These are phyloP conservation scores for Pelobates fuscus DNA, from an alignment of 2,113 vertebrate species.

Conservation along the genomic window DNA sequence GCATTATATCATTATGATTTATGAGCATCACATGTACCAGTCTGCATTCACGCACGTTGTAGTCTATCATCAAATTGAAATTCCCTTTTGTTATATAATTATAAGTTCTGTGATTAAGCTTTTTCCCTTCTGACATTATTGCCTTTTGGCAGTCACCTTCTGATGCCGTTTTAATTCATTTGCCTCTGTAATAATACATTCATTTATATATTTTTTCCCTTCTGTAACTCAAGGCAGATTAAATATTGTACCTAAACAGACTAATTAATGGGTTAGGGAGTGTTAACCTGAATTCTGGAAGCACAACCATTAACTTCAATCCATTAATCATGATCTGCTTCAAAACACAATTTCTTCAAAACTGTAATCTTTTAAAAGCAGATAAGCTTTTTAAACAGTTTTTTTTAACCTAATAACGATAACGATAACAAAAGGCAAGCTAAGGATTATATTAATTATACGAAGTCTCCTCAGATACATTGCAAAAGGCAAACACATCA, in stretches of 20 bases:
- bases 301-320: conserved; percentile 61
- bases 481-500: no score
- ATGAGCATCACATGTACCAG: neutral
- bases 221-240: conserved; percentile 55
- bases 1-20: neutral
- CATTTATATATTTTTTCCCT: conserved; percentile 53
- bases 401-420: no score
- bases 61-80: neutral
- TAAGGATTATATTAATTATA: no score
- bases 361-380: conserved; percentile 61
- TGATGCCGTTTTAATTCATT: conserved; percentile 32
- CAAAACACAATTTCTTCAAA: conserved; percentile 60
- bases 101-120: conserved; percentile 43
- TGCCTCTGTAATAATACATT: conserved; percentile 44
- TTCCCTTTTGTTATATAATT: conserved; percentile 34
- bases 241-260: conserved; percentile 62
- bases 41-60: neutral
- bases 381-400: conserved; percentile 19
- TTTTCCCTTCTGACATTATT: conserved; percentile 19
- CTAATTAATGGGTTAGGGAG: conserved; percentile 64
- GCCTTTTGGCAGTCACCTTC: conserved; percentile 1
- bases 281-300: conserved; percentile 54
- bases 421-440: no score
- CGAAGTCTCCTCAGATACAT: no score
- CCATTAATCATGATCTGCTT: conserved; percentile 70